Conservation (phyloP, 2,888 invertebrate genomes). For the Drosophila lacicola region DNA sequence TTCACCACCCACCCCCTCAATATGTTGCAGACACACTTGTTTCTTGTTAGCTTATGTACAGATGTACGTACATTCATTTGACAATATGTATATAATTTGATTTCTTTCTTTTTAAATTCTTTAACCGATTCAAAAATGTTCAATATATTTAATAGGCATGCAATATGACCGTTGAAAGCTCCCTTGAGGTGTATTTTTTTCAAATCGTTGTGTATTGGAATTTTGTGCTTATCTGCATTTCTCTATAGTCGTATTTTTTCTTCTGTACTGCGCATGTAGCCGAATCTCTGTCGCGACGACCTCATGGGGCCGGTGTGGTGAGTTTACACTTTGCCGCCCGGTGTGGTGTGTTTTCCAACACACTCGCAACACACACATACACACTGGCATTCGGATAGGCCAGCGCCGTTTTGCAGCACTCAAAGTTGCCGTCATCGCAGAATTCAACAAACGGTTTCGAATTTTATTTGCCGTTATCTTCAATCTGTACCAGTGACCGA, state of each 20-base stretch:
- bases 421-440: conserved; percentile 68
- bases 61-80: conserved; percentile 1
- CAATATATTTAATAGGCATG: neutral
- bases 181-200: conserved; percentile 22
- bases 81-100: conserved; percentile 12
- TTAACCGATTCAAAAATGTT: conserved; percentile 14
- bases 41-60: conserved; percentile 36
- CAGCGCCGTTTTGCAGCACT: conserved; percentile 41
- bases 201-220: conserved; percentile 48
- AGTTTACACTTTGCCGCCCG: conserved; percentile 60
- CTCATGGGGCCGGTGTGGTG: conserved; percentile 78
- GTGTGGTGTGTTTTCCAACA: conserved; percentile 52
- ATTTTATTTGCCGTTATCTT: conserved; percentile 65
- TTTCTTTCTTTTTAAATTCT: conserved; percentile 1
- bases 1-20: conserved; percentile 47
- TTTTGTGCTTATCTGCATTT: conserved; percentile 61
- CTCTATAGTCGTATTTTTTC: conserved; percentile 56
- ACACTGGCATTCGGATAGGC: conserved; percentile 4
- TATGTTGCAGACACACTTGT: conserved; percentile 49
- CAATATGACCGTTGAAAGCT: conserved; percentile 15
- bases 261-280: conserved; percentile 54
- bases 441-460: conserved; percentile 67
- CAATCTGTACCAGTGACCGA: conserved; percentile 58
- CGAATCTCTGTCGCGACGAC: conserved; percentile 51
- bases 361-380: conserved; percentile 8